phyloP scores from a whole-genome alignment of 1,140 invertebrate species.

The Hyles euphorbiae region DNA sequence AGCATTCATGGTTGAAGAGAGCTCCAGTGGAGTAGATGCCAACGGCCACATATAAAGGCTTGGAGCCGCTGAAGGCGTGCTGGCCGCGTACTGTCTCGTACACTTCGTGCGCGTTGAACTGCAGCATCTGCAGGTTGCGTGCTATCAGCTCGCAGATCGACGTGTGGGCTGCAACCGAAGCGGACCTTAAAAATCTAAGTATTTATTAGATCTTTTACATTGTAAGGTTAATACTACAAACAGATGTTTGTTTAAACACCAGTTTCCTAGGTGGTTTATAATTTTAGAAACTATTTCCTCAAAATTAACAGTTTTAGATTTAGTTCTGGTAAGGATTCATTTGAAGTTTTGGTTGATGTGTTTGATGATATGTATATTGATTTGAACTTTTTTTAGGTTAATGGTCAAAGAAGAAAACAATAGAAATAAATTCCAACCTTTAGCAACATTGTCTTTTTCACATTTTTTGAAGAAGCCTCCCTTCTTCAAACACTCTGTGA shows the following conservation, averaged over 20 bases:
- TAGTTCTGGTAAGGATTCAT: too few species aligned
- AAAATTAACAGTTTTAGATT: too few species aligned
- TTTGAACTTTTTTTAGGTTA: background rate
- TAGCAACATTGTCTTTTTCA: conserved; percentile 29
- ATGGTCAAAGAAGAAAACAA: background rate
- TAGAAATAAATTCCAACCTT: conserved; percentile 28
- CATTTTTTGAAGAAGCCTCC: conserved; percentile 76
- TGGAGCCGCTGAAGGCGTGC: conserved; percentile 75
- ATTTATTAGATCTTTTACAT: too few species aligned
- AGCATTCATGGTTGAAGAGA: conserved; percentile 93
- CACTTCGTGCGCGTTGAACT: conserved; percentile 95
- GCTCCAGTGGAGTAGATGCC: conserved; percentile 88
- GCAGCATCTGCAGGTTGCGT: conserved; percentile 86
- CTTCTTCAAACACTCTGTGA: conserved; percentile 83
- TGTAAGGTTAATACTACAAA: too few species aligned
- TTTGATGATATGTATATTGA: too few species aligned
- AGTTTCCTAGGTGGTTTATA: too few species aligned
- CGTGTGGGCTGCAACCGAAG: conserved; percentile 73
- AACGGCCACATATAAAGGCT: conserved; percentile 82
- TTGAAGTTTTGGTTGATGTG: too few species aligned
- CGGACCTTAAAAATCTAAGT: background rate
- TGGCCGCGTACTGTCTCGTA: conserved; percentile 80
- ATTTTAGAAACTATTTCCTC: too few species aligned
- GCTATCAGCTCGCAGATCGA: conserved; percentile 80
- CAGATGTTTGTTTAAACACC: too few species aligned